phyloP scores from a whole-genome alignment of 1,140 invertebrate genomes.

The Popillia japonica region DNA sequence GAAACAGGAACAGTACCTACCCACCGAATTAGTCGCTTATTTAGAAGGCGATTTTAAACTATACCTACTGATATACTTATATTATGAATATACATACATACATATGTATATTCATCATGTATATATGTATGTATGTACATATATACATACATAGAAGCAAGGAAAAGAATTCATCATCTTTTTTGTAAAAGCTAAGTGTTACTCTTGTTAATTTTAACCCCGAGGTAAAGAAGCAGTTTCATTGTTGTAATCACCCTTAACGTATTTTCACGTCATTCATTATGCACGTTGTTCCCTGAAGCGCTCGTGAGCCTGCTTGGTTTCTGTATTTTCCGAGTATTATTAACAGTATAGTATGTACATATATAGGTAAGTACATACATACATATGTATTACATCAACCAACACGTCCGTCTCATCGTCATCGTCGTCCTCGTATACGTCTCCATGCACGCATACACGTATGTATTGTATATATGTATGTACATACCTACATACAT shows the following conservation, averaged over 20 bases:
- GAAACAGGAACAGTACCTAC: too few species aligned
- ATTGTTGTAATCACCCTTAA: conserved; percentile 46
- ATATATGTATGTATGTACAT: background rate
- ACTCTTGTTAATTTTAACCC: conserved; percentile 46
- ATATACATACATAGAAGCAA: background rate
- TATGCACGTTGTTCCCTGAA: conserved; percentile 43
- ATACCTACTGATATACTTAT: too few species aligned
- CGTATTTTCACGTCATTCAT: conserved; percentile 44
- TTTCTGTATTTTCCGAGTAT: background rate
- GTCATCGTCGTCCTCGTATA: too few species aligned
- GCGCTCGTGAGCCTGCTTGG: background rate
- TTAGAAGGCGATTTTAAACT: too few species aligned
- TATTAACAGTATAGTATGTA: background rate
- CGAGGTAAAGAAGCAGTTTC: conserved; percentile 39
- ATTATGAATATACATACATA: background rate
- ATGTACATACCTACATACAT: too few species aligned
- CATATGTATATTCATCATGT: background rate
- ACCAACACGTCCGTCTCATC: too few species aligned
- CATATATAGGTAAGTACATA: background rate
- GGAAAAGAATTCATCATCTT: background rate
- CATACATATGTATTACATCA: background rate
- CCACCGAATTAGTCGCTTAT: too few species aligned
- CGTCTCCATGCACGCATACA: too few species aligned
- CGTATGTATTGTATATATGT: too few species aligned
- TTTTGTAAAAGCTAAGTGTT: conserved; percentile 15